These are phyloP conservation scores for Cryptocephalus moraei DNA, from an alignment of 2,888 invertebrate species.

Conservation along the genomic window DNA sequence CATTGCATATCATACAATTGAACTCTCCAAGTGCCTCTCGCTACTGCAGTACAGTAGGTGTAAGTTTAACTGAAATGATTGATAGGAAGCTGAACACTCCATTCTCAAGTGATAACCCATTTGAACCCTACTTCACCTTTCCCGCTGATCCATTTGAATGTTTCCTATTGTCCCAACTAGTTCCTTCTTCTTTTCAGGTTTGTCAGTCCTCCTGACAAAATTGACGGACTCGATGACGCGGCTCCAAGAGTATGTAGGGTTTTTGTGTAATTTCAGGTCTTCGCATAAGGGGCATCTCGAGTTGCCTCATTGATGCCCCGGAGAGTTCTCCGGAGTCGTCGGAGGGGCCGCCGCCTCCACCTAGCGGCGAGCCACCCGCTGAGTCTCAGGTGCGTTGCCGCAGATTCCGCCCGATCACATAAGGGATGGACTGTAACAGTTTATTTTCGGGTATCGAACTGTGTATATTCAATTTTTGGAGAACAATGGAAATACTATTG, in stretches of 20 bases:
- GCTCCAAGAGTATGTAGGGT: constrained; percentile 9
- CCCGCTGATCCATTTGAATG: constrained; percentile 6
- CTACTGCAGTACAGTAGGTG: too few relatives aligned
- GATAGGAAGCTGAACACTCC: too few relatives aligned
- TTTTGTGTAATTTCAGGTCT: constrained; percentile 26
- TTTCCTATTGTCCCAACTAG: constrained; percentile 2
- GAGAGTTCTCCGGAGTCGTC: constrained; percentile 32
- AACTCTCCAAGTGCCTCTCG: too few relatives aligned
- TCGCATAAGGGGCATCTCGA: constrained; percentile 35
- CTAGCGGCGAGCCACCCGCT: constrained; percentile 31
- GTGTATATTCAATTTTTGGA: too few relatives aligned
- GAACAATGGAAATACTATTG: too few relatives aligned
- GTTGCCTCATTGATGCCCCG: constrained; percentile 34
- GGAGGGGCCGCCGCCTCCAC: constrained; percentile 33
- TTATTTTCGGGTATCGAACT: too few relatives aligned
- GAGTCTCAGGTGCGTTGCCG: constrained; percentile 36
- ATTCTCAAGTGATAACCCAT: neutral
- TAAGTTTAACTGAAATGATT: too few relatives aligned
- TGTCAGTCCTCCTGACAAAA: constrained; percentile 2
- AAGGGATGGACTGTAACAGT: constrained; percentile 12
- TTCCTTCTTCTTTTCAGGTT: constrained; percentile 9
- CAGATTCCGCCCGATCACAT: constrained; percentile 36
- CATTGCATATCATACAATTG: too few relatives aligned
- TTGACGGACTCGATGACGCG: constrained; percentile 5
- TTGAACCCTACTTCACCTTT: neutral